Conservation (phyloP, 2,888 invertebrate species). For the Elysia crispata region DNA sequence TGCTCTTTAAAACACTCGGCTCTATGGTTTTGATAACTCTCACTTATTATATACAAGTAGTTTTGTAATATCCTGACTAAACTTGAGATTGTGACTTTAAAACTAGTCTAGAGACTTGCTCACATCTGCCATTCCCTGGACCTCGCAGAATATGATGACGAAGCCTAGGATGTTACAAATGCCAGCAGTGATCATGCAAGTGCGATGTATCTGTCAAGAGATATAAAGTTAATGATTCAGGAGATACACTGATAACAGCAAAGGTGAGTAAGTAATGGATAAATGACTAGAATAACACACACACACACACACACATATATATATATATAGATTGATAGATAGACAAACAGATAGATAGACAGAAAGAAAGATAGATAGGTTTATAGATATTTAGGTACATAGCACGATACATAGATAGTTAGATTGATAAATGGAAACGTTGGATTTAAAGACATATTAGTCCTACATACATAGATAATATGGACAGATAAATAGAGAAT, state of each 20-base stretch:
- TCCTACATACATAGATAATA: slow-evolving; percentile 1
- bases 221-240: background rate
- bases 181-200: slow-evolving; percentile 59
- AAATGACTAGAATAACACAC: too few species aligned
- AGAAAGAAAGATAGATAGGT: background rate
- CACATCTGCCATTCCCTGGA: slow-evolving; percentile 67
- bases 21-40: too few species aligned
- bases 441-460: too few species aligned
- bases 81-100: too few species aligned
- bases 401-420: background rate
- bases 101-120: slow-evolving; percentile 34
- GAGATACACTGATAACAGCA: background rate
- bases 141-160: slow-evolving; percentile 71
- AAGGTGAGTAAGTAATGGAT: background rate
- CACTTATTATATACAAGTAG: too few species aligned
- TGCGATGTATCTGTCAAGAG: slow-evolving; percentile 56
- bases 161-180: slow-evolving; percentile 68
- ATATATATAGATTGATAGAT: too few species aligned
- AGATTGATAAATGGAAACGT: background rate
- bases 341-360: too few species aligned
- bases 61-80: too few species aligned
- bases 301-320: too few species aligned
- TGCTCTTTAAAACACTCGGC: too few species aligned
- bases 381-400: background rate
- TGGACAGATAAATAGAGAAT: background rate